phyloP scores from a whole-genome alignment of 1,140 invertebrate genomes.

The Drosophila paulistorum region DNA sequence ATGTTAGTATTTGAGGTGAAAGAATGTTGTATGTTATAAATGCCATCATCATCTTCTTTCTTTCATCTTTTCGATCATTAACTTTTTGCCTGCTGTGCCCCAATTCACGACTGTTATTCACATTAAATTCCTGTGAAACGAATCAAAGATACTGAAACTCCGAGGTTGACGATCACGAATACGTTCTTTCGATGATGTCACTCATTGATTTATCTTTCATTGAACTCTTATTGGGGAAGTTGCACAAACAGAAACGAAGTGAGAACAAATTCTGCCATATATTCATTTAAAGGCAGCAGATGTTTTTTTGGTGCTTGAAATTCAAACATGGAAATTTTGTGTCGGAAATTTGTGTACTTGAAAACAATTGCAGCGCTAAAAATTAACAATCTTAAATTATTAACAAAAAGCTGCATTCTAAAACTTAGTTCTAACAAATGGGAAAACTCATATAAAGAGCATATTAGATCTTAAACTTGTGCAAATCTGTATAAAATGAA shows the following conservation, averaged over 20 bases:
- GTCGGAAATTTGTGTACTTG: neutral
- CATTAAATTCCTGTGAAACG: constrained; percentile 11
- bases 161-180: neutral
- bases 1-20: constrained; percentile 4
- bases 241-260: neutral
- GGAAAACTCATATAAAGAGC: no score
- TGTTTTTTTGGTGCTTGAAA: constrained; percentile 6
- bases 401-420: no score
- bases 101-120: constrained; percentile 40
- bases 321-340: neutral
- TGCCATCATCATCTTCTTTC: constrained; percentile 28
- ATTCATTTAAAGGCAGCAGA: constrained; percentile 25
- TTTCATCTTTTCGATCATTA: constrained; percentile 42
- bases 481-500: no score
- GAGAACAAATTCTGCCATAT: constrained; percentile 19
- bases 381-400: no score
- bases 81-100: constrained; percentile 40
- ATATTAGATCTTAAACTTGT: no score
- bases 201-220: constrained; percentile 31
- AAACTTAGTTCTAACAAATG: no score
- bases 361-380: neutral
- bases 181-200: constrained; percentile 36
- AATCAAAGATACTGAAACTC: neutral
- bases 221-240: constrained; percentile 25
- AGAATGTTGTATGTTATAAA: constrained; percentile 3